Conservation (phyloP, 2,113 vertebrate genomes). For the Laterallus jamaicensis region DNA sequence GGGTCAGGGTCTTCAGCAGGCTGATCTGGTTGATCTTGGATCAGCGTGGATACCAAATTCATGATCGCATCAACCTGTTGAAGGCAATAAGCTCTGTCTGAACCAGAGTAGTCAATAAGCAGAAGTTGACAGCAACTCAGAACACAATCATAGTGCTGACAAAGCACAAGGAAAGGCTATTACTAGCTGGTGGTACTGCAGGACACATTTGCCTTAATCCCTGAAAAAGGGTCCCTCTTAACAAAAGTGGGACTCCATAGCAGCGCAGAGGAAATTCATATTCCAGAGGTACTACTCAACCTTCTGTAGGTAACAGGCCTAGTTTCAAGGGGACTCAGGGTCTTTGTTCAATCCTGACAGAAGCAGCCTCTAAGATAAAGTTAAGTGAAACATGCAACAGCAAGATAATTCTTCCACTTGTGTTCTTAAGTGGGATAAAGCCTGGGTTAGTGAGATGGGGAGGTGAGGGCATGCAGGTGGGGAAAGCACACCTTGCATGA, state of each 20-base stretch:
- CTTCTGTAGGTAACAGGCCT: not conserved
- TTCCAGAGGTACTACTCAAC: not conserved
- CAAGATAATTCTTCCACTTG: not conserved
- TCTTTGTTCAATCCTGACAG: not conserved
- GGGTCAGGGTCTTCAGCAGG: constrained; percentile 95
- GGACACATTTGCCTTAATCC: not conserved
- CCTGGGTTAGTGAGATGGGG: not conserved
- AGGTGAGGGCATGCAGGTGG: not conserved
- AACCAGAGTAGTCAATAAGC: not conserved
- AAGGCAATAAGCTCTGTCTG: not conserved
- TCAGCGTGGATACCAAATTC: constrained; percentile 91
- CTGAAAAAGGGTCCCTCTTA: not conserved
- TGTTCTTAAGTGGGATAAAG: not conserved
- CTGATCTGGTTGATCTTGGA: constrained; percentile 98
- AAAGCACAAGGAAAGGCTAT: not conserved
- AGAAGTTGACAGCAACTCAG: not conserved
- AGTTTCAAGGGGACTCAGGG: not conserved
- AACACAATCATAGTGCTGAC: not conserved
- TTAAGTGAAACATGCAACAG: not conserved
- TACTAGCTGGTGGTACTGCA: not conserved
- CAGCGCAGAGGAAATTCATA: not conserved
- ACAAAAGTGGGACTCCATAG: not conserved
- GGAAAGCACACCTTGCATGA: not conserved
- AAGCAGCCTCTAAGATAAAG: not conserved
- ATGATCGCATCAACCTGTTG: constrained; percentile 94